Evolutionary conservation across 2,888 invertebrate genomes (phyloP), one percentile per base, ranked within the genome.

Genomic region (Heliconius charithonia): DNA sequence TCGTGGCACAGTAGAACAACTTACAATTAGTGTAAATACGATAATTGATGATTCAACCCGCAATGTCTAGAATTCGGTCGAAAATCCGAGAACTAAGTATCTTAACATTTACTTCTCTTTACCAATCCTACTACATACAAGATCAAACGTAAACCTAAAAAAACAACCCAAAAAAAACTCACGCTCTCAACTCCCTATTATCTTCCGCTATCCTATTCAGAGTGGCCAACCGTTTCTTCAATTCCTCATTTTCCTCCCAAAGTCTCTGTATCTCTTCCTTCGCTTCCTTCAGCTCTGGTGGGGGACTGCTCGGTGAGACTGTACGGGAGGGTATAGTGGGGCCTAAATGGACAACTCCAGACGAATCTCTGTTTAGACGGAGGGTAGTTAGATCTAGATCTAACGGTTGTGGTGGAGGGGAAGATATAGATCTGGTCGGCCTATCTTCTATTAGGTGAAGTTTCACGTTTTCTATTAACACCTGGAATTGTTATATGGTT

Each of bases 401-500:
- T 29, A 98, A 94, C 0, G 98, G 98, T 82, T 97, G 96, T 2
- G 98, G 97, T 0, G 97, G 97, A 0, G 98, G 98, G 2, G 98
- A 97, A 9, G 97, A 97, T 51, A 94, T 93, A 82, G 97, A 97
- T 76, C 96, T 96, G 2, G 97, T 97, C 1, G 97, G 97, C 75
- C 98, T 96, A 93, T 98, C 98, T 92, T 98, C 98, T 86, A 97
- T 96, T 83, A 98, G 92, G 86, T 97, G 97, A 16, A 98, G 90
- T 78, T 96, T 96, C 72, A 98, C 96, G 88, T 97, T 97, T 88
- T 97, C 97, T 87, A 98, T 90, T 81, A 96, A 91, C 19, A 97
- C 95, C 97, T 98, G 90, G 0, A 82, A 83, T 13, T 27, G 22
- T 27, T 13, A 56, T 56, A 2, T 16, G 16, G 10, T 51, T 10